These are phyloP conservation scores for Heliconius hortense DNA, from an alignment of 2,888 invertebrate species.

Conservation along the genomic window DNA sequence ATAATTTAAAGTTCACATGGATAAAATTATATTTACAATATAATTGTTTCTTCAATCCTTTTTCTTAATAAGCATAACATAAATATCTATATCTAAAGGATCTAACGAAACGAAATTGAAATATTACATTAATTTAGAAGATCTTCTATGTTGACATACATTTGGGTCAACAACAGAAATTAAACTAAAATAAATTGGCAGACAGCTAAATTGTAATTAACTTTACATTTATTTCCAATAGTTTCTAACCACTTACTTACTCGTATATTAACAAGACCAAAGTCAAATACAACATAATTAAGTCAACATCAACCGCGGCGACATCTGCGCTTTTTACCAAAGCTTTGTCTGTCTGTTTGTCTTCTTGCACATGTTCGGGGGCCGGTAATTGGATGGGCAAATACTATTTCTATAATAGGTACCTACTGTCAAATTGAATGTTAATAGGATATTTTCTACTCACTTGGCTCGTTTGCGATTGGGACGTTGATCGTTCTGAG, in stretches of 20 bases:
- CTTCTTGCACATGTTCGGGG: constrained; percentile 55
- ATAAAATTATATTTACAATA: too few species aligned
- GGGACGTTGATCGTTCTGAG: not conserved
- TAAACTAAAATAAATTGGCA: not conserved
- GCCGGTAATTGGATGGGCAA: constrained; percentile 50
- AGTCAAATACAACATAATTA: constrained; percentile 36
- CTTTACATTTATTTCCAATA: not conserved
- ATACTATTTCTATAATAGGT: constrained; percentile 52
- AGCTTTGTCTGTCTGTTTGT: constrained; percentile 54
- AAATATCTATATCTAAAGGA: too few species aligned
- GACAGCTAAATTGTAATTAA: too few species aligned
- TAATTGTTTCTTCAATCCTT: too few species aligned
- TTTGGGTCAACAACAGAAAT: not conserved
- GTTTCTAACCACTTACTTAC: not conserved
- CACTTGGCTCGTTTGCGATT: constrained; percentile 3
- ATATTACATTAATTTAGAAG: too few species aligned
- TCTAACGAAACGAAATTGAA: too few species aligned
- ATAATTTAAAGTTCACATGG: too few species aligned
- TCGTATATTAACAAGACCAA: constrained; percentile 11
- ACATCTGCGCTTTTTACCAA: constrained; percentile 54
- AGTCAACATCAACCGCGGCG: constrained; percentile 41
- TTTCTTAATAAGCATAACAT: too few species aligned
- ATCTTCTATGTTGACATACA: too few species aligned
- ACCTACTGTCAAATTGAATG: constrained; percentile 45
- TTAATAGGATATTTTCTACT: constrained; percentile 37